A percentile compares a stretch with the other conserved stretches of the same genome.
Evolutionary conservation across 92 coral and sea anemone species (phyloP).

Genomic region (Phymanthus crucifer): DNA sequence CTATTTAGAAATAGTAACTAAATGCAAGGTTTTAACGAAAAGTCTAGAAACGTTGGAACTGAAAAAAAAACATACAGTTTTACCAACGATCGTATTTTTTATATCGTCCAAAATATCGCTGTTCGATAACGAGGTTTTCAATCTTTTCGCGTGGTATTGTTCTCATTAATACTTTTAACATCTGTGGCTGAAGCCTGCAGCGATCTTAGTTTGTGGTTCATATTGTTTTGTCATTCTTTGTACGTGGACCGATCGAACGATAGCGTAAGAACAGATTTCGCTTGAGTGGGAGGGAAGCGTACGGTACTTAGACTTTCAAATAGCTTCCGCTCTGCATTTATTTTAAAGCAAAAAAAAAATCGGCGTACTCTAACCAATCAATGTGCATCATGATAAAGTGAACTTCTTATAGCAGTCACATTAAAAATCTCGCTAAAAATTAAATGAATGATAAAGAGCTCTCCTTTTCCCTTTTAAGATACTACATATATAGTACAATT

Average conservation of each 20-base stretch:
- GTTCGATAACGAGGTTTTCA: background rate
- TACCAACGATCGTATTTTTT: background rate
- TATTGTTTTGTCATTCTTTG: background rate
- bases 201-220: background rate
- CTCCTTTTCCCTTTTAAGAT: too few relatives aligned
- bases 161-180: constrained; percentile 3
- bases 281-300: background rate
- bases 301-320: background rate
- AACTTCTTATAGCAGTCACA: too few relatives aligned
- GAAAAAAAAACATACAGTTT: background rate
- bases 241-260: background rate
- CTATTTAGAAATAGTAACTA: background rate
- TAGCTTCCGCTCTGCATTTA: background rate
- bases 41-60: background rate
- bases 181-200: constrained; percentile 6
- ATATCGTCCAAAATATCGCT: background rate
- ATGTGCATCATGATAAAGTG: too few relatives aligned
- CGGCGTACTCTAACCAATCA: too few relatives aligned
- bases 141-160: background rate
- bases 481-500: background rate
- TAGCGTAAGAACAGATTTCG: background rate
- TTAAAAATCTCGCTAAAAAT: too few relatives aligned
- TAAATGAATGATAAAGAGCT: too few relatives aligned
- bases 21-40: background rate
- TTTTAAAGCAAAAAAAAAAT: background rate